Evolutionary conservation across 2,797 vertebrate genomes (phyloP).

Genomic region (Lutjanus argentimaculatus): DNA sequence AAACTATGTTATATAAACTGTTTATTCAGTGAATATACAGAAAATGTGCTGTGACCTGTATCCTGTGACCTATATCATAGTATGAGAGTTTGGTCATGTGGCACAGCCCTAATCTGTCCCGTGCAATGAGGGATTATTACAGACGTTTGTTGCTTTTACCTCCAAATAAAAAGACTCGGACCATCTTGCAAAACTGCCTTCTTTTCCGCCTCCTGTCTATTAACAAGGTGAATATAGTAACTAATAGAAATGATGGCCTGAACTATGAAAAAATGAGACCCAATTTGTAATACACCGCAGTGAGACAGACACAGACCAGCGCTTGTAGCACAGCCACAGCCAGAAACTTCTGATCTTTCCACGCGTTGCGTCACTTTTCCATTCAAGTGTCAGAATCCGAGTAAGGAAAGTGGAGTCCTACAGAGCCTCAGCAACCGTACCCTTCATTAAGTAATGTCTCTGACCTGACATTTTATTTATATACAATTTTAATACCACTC

Average conservation of each 20-base stretch:
- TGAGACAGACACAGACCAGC: conserved; percentile 29
- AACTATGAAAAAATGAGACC: neutral
- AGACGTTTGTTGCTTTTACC: neutral
- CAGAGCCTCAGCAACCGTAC: conserved; percentile 43
- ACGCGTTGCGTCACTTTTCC: conserved; percentile 64
- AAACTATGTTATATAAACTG: no score
- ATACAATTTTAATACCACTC: conserved; percentile 14
- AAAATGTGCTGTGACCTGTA: no score
- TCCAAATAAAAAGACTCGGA: neutral
- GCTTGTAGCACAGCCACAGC: conserved; percentile 25
- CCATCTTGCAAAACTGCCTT: neutral
- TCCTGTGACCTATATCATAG: no score
- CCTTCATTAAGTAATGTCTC: conserved; percentile 65
- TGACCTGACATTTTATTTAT: conserved; percentile 51
- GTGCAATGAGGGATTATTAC: no score
- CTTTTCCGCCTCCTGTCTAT: neutral
- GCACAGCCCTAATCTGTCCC: no score
- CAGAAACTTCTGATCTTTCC: conserved; percentile 70
- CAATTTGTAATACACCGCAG: neutral
- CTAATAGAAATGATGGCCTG: neutral
- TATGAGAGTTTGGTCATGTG: no score
- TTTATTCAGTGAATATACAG: no score
- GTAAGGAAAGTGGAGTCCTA: conserved; percentile 63
- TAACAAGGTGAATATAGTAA: no score
- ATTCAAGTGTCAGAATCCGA: conserved; percentile 65